Evolutionary conservation across 2,113 vertebrate species (phyloP), one percentile per base, ranked within the genome.

Genomic region (Myotis davidii): DNA sequence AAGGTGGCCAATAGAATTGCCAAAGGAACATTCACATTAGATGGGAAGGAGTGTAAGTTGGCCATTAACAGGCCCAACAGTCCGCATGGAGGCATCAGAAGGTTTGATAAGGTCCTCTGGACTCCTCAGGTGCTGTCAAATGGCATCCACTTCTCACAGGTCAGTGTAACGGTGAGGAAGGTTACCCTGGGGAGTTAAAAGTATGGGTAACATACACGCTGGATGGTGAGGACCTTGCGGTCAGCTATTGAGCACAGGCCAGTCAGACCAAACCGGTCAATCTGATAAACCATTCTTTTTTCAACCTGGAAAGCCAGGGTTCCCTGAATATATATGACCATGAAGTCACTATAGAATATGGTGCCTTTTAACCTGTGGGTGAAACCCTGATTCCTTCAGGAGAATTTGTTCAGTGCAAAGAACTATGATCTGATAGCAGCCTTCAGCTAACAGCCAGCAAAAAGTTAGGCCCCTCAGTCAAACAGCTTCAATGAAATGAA

Each of bases 31-130:
- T 99, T 99, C 95, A 81, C 50, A 0, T 11, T 99, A 50, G 98
- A 99, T 0, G 99, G 98, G 52, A 98, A 98, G 67, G 98, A 99
- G 27, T 99, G 99, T 87, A 98, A 98, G 27, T 98, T 99, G 5
- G 98, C 99, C 56, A 76, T 99, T 94, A 99, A 99, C 0, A 99
- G 98, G 12, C 99, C 99, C 50, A 99, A 99, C 97, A 99, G 99
- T n/a, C 97, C 99, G 32, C 99, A 99, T 0, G 99, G 99, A 85
- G 99, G 99, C 50, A 88, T 99, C 93, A 98, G 42, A 72, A 99
- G 99, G 6, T 99, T 99, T 97, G 99, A 99, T 95, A 99, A 99
- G 99, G 99, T 98, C 73, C 82, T 99, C 83, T 99, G 99, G 99
- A 98, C 76, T 0, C 98, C 99, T 65, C 91, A 98, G 90, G 94